Conservation (phyloP, 2,113 vertebrate genomes). For the Aptenodytes forsteri region DNA sequence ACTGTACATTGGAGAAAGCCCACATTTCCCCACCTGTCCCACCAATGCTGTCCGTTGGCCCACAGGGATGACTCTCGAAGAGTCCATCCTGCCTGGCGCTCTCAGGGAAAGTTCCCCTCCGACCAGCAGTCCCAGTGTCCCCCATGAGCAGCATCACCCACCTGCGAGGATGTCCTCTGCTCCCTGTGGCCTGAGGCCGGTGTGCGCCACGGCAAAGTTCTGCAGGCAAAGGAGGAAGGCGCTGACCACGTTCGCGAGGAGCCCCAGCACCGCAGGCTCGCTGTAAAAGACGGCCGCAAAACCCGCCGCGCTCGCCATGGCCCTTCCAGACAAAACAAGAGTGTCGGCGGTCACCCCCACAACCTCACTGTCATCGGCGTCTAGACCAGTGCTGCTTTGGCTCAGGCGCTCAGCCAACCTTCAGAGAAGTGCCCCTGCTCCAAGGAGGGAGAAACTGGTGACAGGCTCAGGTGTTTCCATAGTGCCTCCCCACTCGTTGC, state of each 20-base stretch:
- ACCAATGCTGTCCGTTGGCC: background rate
- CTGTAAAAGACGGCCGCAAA: constrained; percentile 91
- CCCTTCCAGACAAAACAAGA: constrained; percentile 29
- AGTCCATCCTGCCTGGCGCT: too few species aligned
- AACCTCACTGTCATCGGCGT: background rate
- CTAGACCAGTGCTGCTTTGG: background rate
- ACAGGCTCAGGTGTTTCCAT: constrained; percentile 55
- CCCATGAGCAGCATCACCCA: background rate
- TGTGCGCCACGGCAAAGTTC: constrained; percentile 77
- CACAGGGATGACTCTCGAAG: background rate
- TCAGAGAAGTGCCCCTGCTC: background rate
- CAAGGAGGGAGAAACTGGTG: background rate
- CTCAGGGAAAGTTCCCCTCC: too few species aligned
- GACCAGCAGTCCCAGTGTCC: too few species aligned
- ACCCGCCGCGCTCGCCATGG: constrained; percentile 75
- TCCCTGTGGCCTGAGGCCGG: constrained; percentile 59
- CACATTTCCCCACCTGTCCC: background rate
- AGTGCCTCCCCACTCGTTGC: background rate
- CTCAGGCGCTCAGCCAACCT: background rate
- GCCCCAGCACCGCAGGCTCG: constrained; percentile 86
- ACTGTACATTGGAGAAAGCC: background rate
- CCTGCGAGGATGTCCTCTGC: constrained; percentile 86
- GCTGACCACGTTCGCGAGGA: constrained; percentile 87
- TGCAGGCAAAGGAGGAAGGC: constrained; percentile 87
- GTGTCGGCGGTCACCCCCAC: background rate